These are phyloP conservation scores for Heliconius himera DNA, from an alignment of 1,140 invertebrate genomes.

Conservation along the genomic window DNA sequence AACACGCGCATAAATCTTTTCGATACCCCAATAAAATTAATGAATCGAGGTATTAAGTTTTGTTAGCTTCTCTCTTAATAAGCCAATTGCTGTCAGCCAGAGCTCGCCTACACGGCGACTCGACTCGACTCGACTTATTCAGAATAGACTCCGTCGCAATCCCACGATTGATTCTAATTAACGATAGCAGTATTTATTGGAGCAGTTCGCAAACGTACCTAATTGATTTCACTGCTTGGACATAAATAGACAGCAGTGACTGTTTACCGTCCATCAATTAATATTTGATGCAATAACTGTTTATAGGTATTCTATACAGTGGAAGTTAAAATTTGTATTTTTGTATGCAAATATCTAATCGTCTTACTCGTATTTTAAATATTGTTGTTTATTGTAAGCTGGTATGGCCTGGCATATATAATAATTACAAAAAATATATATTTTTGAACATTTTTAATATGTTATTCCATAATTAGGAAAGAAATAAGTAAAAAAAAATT, in stretches of 20 bases:
- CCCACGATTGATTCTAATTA: constrained; percentile 80
- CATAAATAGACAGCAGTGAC: constrained; percentile 47
- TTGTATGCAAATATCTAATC: constrained; percentile 10
- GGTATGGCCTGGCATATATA: no score
- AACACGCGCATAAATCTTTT: constrained; percentile 47
- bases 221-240: constrained; percentile 72
- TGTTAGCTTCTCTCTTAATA: constrained; percentile 67
- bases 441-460: no score
- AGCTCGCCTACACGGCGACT: constrained; percentile 61
- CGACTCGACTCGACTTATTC: constrained; percentile 65
- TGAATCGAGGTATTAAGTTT: constrained; percentile 60
- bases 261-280: constrained; percentile 55
- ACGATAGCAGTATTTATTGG: constrained; percentile 79
- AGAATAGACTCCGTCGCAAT: constrained; percentile 69
- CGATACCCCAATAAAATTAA: constrained; percentile 53
- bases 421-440: no score
- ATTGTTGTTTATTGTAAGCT: no score
- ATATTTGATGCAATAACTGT: constrained; percentile 41
- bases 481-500: no score
- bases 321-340: constrained; percentile 17
- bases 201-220: constrained; percentile 74
- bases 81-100: constrained; percentile 69
- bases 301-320: constrained; percentile 17
- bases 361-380: not conserved
- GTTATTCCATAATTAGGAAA: no score